Base-by-base conservation (phyloP, 1,140 invertebrate species). In the Trachelipus rathkii region DNA sequence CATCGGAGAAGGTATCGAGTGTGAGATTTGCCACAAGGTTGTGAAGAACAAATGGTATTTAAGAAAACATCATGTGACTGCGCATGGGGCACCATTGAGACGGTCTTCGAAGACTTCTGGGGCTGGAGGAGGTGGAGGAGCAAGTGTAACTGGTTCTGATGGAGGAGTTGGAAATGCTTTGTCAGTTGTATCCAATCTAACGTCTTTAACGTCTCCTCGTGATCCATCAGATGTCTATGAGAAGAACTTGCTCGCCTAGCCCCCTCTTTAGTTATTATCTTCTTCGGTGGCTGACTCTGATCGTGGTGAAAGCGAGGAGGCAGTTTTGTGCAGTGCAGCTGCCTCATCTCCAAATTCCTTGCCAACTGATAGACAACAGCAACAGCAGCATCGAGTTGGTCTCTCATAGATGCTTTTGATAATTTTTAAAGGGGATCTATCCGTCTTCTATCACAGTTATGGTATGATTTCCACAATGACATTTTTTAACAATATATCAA, bases 1-100 rank as follows among this genome's bases (percentile, higher is more conserved):
- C 71, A 87, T 89, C 76, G 89, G 88, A 81, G 89, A 88, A 72
- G 82, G 82, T 71, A 79, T 83, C 77, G 87, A 88, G 82, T 88
- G 89, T 82, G 88, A 81, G 60, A 73, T 83, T 66, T n/a, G n/a
- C 78, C 80, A 82, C 74, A 83, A 83, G 72, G 82, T 82, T 67
- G 81, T 83, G 50, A 83, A 83, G 76, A 83, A 83, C 78, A 83
- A 83, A 77, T 83, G 82, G 82, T 83, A 83, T 76, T 78, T 83
- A 53, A 74, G 83, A 44, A 83, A 83, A 70, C 83, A 83, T 72
- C 79, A 83, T 72, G 82, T 83, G 43, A 82, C 79, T 24, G 82
- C 82, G 19, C 83, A 83, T 50, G 81, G 81, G 19, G 83, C 83
- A 44, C 83, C 83, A 10, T 78, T 83, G 21, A 82, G 81, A 67